These are phyloP conservation scores for Diuraphis noxia DNA, from an alignment of 1,140 invertebrate genomes.

Conservation along the genomic window DNA sequence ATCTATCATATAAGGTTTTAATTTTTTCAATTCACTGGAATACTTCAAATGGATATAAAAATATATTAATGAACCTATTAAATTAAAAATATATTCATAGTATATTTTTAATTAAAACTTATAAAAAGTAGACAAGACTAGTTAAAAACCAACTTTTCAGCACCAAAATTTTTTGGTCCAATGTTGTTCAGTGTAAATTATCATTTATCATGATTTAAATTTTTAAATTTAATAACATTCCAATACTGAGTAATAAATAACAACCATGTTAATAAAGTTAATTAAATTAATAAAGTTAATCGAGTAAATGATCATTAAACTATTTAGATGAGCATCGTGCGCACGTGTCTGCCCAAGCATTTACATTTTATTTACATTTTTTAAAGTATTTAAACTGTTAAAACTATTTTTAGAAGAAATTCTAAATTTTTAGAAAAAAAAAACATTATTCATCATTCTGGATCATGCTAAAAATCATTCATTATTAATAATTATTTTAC, in stretches of 20 bases:
- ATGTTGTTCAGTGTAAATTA: neutral
- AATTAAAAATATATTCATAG: neutral
- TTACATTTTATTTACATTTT: neutral
- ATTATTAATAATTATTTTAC: neutral
- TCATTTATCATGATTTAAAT: neutral
- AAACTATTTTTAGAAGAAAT: neutral
- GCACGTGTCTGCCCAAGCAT: neutral
- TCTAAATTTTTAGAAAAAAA: too few species aligned
- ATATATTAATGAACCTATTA: neutral
- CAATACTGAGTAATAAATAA: neutral
- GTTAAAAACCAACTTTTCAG: neutral
- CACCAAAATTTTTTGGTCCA: neutral
- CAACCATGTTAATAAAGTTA: too few species aligned
- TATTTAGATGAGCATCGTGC: neutral
- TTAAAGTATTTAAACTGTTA: neutral
- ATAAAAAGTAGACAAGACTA: neutral
- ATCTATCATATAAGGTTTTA: neutral
- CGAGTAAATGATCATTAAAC: neutral
- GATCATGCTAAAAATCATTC: neutral
- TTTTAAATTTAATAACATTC: neutral
- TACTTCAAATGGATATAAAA: neutral
- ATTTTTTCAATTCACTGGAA: neutral
- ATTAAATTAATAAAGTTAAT: too few species aligned
- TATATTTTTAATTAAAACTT: neutral
- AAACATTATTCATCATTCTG: neutral